Base-by-base conservation (phyloP, 2,113 vertebrate genomes). In the Fulmarus glacialis region DNA sequence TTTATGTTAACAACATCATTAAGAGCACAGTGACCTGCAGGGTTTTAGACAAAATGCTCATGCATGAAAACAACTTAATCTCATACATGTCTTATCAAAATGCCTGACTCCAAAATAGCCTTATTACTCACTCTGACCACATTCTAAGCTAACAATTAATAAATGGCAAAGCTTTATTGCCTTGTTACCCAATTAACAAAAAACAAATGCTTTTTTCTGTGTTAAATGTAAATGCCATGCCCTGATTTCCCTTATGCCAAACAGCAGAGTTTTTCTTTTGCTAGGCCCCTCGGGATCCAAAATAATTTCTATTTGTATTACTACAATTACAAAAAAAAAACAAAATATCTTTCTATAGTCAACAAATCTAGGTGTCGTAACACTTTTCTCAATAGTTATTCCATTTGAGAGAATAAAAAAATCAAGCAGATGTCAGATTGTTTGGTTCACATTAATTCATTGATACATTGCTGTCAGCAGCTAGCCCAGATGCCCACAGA, bases 401-500 rank as follows among this genome's bases (percentile, higher is more conserved):
- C 56, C 70, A 82, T 75, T 53, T 90, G 90, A 80, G 34, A 95
- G 81, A 91, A 84, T 59, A 72, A 85, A 85, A 85, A 89, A 50
- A 71, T 2, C 4, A 82, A 91, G 90, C 48, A 72, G 58, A 55
- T 80, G 74, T 85, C 89, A 94, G 82, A 48, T 36, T 90, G 48
- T 60, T 96, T 93, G 72, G 53, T 64, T 90, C 1, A 0, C 66
- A 53, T 85, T 88, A 72, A 93, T 75, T 89, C 66, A 60, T 18
- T 53, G 74, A 68, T 62, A 60, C 6, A 3, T n/a, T 64, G 58
- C 84, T 94, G 77, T 75, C 94, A 94, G 89, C 78, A 85, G 52
- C 73, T 71, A 87, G 71, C 82, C 88, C 84, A 68, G 84, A 90
- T 93, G 87, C 66, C 78, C 90, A 53, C 45, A 66, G 90, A 90